Percentiles rank a stretch among this genome's conserved stretches.
Conservation (phyloP, 2,888 invertebrate species). For the Drosophila helvetica region DNA sequence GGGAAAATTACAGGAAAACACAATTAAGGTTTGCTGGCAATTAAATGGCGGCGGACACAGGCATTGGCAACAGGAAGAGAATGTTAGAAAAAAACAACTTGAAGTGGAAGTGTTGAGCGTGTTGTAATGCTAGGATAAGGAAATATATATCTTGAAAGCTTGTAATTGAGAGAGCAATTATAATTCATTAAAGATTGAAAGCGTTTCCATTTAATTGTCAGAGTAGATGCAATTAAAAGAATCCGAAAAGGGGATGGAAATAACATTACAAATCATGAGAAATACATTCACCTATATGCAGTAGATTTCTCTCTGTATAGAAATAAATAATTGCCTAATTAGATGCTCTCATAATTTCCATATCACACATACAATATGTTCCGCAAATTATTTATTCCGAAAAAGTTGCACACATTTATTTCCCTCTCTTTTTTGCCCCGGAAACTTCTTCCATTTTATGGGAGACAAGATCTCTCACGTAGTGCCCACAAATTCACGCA, state of each 20-base stretch:
- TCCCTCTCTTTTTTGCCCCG: not conserved
- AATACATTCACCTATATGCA: no score
- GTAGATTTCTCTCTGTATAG: no score
- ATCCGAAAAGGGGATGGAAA: not conserved
- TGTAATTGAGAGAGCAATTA: not conserved
- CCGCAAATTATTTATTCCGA: not conserved
- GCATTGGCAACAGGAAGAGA: constrained; percentile 11
- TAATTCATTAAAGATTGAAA: not conserved
- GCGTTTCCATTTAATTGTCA: no score
- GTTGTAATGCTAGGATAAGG: not conserved
- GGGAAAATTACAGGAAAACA: constrained; percentile 17
- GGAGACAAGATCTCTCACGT: not conserved
- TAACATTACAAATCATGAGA: no score
- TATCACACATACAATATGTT: not conserved
- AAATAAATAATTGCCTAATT: not conserved
- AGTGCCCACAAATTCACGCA: constrained; percentile 3
- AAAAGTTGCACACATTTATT: not conserved
- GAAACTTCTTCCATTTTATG: not conserved
- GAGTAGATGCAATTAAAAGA: not conserved
- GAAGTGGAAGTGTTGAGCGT: not conserved
- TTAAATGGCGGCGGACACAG: constrained; percentile 42
- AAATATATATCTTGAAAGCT: no score
- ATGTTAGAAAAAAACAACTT: not conserved
- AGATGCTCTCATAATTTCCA: not conserved
- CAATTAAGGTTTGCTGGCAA: constrained; percentile 41